Base-by-base conservation (phyloP, 2,888 invertebrate species). In the Dioctria linearis region DNA sequence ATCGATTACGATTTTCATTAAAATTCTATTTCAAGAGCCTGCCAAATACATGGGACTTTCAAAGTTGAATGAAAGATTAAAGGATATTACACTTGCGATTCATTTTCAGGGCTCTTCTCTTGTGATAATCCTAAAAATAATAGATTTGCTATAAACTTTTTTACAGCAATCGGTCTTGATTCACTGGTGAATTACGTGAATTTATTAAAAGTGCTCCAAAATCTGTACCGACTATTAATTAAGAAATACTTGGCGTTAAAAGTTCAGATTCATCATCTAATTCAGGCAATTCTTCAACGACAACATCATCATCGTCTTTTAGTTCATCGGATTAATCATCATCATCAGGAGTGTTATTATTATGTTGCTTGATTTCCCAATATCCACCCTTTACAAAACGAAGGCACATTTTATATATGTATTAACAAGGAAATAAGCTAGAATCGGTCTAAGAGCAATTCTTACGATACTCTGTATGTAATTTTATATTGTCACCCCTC, bases 81-180 rank as follows among this genome's bases (percentile, higher is more conserved):
- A 96, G 86, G 98, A 99, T 89, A 93, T 93, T 83, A 97, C 96
- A 0, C 88, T 99, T 78, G 93, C 86, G 92, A 92, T 76, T 95
- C 95, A 40, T 98, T 99, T 90, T 92, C 93, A 51, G 98, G 99
- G 0, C 89, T 99, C 4, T 97, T 99, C 88, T 99, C 99, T 0
- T 91, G 96, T 80, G 98, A 99, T 87, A 96, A 98, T 90, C 98
- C 99, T 0, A 94, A 96, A 86, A 97, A 99, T 87, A 98, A 98
- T 0, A 91, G 99, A 86, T 99, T 99, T 90, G 95, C 99, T 0
- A 99, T 99, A 73, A 98, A 98, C 87, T 98, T 98, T 90, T 98
- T 98, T 88, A 98, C 98, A 0, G 96, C 97, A 0, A 98, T 98
- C 86, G 98, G 99, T 84, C 91, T 99, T 98, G 98, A 0, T 90